phyloP scores from a whole-genome alignment of 2,888 invertebrate species.

The Harmothoe impar region DNA sequence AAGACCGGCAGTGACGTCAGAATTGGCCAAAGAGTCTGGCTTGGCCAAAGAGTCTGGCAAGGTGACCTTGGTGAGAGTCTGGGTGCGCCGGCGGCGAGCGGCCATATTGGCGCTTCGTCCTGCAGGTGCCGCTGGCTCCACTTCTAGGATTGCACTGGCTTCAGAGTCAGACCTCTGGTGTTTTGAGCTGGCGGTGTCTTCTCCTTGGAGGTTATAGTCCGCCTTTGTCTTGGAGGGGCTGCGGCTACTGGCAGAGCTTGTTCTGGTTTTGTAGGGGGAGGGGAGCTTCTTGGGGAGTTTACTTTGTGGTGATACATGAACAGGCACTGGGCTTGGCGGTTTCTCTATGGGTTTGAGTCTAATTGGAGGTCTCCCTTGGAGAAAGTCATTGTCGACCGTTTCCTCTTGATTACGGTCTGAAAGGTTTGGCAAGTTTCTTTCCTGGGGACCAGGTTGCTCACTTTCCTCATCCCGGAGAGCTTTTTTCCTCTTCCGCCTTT shows the following conservation, averaged over 20 bases:
- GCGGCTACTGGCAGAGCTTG: background rate
- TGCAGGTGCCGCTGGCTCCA: background rate
- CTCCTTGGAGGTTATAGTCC: background rate
- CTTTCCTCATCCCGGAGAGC: background rate
- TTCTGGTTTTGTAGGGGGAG: background rate
- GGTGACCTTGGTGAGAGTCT: background rate
- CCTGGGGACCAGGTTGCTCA: background rate
- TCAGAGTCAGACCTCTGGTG: conserved; percentile 49
- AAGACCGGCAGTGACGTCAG: background rate
- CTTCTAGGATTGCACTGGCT: conserved; percentile 2
- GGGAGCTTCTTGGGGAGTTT: conserved; percentile 40
- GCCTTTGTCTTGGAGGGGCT: background rate
- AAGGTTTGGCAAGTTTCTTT: background rate
- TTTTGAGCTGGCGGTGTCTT: background rate
- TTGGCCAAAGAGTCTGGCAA: background rate
- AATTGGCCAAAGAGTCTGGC: background rate
- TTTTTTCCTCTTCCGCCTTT: conserved; percentile 31
- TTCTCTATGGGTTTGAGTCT: conserved; percentile 15
- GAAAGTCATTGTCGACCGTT: background rate
- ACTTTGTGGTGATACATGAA: background rate
- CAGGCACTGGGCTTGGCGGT: conserved; percentile 10
- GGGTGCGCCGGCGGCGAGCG: conserved; percentile 15
- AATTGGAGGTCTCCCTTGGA: background rate
- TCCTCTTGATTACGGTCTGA: background rate
- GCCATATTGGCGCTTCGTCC: background rate